Conservation (phyloP, 2,888 invertebrate genomes). For the Ptycholaimellus sp. region DNA sequence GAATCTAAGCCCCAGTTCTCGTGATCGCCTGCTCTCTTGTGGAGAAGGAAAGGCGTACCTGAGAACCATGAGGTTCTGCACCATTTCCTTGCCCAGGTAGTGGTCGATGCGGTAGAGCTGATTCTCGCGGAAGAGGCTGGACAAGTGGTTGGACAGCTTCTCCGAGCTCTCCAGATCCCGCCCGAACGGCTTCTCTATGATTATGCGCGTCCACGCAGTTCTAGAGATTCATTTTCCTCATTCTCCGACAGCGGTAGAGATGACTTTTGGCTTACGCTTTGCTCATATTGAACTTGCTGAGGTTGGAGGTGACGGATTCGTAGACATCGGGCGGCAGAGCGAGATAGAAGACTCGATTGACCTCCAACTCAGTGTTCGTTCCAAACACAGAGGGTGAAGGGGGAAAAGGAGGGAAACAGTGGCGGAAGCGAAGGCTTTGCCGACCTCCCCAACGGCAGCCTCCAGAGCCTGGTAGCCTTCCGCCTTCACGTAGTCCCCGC, state of each 20-base stretch:
- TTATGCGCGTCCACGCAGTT: conserved; percentile 72
- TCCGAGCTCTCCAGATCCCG: conserved; percentile 58
- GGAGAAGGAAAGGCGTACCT: conserved; percentile 35
- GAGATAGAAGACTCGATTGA: conserved; percentile 79
- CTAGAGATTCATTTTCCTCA: no score
- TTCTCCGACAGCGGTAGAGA: conserved; percentile 6
- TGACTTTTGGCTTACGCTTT: conserved; percentile 39
- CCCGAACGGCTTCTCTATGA: conserved; percentile 92
- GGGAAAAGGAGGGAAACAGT: no score
- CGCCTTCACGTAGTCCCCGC: conserved; percentile 55
- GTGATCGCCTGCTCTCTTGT: no score
- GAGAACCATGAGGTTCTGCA: conserved; percentile 83
- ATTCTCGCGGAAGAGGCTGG: conserved; percentile 50
- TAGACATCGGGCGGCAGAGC: conserved; percentile 89
- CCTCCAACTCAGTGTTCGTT: no score
- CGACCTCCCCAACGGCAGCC: conserved; percentile 42
- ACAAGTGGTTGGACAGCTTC: conserved; percentile 54
- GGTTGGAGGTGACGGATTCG: conserved; percentile 57
- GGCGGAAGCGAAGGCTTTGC: no score
- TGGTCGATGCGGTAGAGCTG: conserved; percentile 91
- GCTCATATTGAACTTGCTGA: conserved; percentile 57
- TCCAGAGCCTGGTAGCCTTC: conserved; percentile 55
- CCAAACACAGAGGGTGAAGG: conserved; percentile 15
- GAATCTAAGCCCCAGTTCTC: no score
- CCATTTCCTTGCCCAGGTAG: conserved; percentile 98